These are phyloP conservation scores for Pedetes capensis DNA, from an alignment of 2,113 vertebrate genomes.

Conservation along the genomic window DNA sequence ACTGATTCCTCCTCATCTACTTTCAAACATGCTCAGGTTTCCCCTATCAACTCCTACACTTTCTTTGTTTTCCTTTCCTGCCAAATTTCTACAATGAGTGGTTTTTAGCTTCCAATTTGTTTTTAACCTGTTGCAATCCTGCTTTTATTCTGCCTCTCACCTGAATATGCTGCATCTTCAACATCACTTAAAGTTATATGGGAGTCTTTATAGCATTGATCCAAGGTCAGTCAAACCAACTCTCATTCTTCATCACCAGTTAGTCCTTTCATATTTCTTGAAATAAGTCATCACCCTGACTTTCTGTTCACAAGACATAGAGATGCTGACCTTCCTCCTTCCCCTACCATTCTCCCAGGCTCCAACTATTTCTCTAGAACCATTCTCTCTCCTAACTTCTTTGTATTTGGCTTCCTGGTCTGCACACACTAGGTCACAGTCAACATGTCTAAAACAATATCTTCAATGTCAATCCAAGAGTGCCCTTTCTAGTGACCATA, in stretches of 20 bases:
- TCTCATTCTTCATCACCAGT: background rate
- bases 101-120: conserved; percentile 49
- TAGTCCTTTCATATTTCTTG: background rate
- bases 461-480: background rate
- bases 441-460: conserved; percentile 12
- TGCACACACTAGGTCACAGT: background rate
- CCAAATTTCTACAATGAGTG: conserved; percentile 73
- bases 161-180: conserved; percentile 1
- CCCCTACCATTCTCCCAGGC: background rate
- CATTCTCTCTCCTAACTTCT: background rate
- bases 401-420: background rate
- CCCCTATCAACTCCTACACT: conserved; percentile 61
- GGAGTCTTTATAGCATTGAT: background rate
- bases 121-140: conserved; percentile 59
- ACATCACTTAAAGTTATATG: background rate
- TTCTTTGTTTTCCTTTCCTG: conserved; percentile 64
- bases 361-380: background rate
- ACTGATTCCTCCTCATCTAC: conserved; percentile 50
- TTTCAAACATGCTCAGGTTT: conserved; percentile 72
- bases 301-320: background rate
- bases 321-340: background rate
- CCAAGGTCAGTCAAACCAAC: background rate
- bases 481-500: background rate
- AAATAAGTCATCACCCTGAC: too few species aligned
- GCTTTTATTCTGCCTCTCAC: conserved; percentile 1